Percentiles rank a stretch among this genome's conserved stretches.
These are phyloP conservation scores for Lepidocyrtinus sp. DNA, from an alignment of 2,888 invertebrate species.

Conservation along the genomic window DNA sequence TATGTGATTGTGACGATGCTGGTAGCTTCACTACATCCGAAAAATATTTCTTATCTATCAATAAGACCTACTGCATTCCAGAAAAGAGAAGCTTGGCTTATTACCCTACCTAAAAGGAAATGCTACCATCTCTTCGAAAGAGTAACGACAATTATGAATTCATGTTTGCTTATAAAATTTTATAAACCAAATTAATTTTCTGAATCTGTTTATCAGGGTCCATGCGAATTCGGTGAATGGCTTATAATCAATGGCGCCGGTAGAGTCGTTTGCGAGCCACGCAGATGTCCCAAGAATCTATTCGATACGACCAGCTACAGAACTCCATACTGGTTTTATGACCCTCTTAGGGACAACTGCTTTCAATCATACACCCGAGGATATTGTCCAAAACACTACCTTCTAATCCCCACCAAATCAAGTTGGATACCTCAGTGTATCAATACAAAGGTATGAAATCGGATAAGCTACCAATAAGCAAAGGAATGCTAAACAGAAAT, in stretches of 20 bases:
- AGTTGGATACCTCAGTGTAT: slow-evolving; percentile 45
- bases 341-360: slow-evolving; percentile 26
- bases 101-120: slow-evolving; percentile 25
- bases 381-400: slow-evolving; percentile 37
- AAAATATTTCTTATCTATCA: slow-evolving; percentile 29
- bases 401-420: slow-evolving; percentile 39
- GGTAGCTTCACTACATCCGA: slow-evolving; percentile 39
- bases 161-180: neutral
- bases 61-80: slow-evolving; percentile 40
- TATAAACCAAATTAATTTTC: neutral
- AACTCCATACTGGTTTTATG: slow-evolving; percentile 41
- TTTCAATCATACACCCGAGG: slow-evolving; percentile 38
- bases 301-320: slow-evolving; percentile 47
- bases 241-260: slow-evolving; percentile 31
- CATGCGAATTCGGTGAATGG: slow-evolving; percentile 40
- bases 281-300: slow-evolving; percentile 39
- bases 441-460: slow-evolving; percentile 34
- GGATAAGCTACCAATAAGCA: no score
- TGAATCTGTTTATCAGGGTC: slow-evolving; percentile 20
- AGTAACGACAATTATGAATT: slow-evolving; percentile 11
- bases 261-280: slow-evolving; percentile 22
- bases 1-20: slow-evolving; percentile 44
- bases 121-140: slow-evolving; percentile 48
- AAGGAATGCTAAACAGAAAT: no score
- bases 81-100: slow-evolving; percentile 40